Base-by-base conservation (phyloP, 1,140 invertebrate genomes). In the Drosophila nebulosa region DNA sequence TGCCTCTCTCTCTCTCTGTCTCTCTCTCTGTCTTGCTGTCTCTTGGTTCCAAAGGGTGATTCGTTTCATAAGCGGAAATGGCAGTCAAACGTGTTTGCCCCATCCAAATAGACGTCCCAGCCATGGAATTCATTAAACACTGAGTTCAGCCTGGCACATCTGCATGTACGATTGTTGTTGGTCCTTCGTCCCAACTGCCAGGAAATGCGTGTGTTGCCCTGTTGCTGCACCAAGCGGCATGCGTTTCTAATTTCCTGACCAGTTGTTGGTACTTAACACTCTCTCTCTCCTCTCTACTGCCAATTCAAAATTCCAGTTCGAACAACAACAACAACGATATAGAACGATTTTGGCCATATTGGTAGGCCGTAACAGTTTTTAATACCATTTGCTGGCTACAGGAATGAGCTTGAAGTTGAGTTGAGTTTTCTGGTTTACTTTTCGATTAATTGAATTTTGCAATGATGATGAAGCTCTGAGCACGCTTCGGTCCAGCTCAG, bases 201-300 rank as follows among this genome's bases (percentile, higher is more conserved):
- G 39, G 56, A 58, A 57, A 59, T 64, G 68, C 62, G 64, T 50
- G 5, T 50, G 24, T 24, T n/a, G 14, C 58, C 42, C 42, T 24
- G 52, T 50, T 60, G 61, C 66, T 60, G 61, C 66, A 68, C 68
- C 78, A 63, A 74, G 65, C 78, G 77, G 74, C 83, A 76, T 75
- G 71, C 83, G 74, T 88, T 88, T 86, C 81, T 86, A 86, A 86
- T 86, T 86, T 86, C 81, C 81, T 77, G 74, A 50, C 69, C 68
- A 73, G 59, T 42, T 64, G 59, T 42, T 64, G 67, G 32, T 16
- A 18, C 52, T 58, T n/a, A 9, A 18, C 58, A 6, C 46, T 22
- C 36, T 46, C 30, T 14, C 27, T n/a, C 36, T 51, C 22, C 36
- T 46, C 30, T 14, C 27, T n/a, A 30, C 56, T 74, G 59, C 66